Percentiles rank a stretch among this genome's conserved stretches.
phyloP scores from a whole-genome alignment of 1,140 invertebrate genomes.

The Dreissena rostriformis region DNA sequence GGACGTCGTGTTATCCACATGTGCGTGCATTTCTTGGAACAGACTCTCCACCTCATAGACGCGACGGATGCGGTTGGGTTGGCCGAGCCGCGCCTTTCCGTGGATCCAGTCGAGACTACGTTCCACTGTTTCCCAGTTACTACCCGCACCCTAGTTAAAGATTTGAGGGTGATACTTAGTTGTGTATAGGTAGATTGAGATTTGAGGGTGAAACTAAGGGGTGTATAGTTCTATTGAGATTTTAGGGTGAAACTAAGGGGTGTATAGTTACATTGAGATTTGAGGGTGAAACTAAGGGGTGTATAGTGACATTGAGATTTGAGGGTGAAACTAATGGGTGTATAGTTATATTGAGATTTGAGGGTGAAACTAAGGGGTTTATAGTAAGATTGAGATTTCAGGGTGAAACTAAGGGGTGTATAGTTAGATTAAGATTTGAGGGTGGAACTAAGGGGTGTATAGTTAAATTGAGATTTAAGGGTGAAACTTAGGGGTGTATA shows the following conservation, averaged over 20 bases:
- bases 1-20: conserved; percentile 40
- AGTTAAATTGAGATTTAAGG: not conserved
- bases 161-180: not conserved
- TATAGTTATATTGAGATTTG: too few species aligned
- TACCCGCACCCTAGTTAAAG: conserved; percentile 20
- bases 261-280: too few species aligned
- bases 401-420: too few species aligned
- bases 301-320: too few species aligned
- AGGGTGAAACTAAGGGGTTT: too few species aligned
- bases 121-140: conserved; percentile 42
- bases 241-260: not conserved
- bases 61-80: conserved; percentile 40
- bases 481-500: not conserved
- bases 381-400: too few species aligned
- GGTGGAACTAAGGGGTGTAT: not conserved
- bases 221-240: not conserved
- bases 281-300: too few species aligned
- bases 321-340: too few species aligned
- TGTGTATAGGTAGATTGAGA: not conserved
- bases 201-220: not conserved
- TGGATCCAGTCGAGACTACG: conserved; percentile 49
- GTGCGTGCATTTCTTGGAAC: conserved; percentile 42
- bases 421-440: not conserved
- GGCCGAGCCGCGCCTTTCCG: conserved; percentile 35
- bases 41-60: conserved; percentile 50